These are phyloP conservation scores for Pyrochroa serraticornis DNA, from an alignment of 2,888 invertebrate genomes.

Conservation along the genomic window DNA sequence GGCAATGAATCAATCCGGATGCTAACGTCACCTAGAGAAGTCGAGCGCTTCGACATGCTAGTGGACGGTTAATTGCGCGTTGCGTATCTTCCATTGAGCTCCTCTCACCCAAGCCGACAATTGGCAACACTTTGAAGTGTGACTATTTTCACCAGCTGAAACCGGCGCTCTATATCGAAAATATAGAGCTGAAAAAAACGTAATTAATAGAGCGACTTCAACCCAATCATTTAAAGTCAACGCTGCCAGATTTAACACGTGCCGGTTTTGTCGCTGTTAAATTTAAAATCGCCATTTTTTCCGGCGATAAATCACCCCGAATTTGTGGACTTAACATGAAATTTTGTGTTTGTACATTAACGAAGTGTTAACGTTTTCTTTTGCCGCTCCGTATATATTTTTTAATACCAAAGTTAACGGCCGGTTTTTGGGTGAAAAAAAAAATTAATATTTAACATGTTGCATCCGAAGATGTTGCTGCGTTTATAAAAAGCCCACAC, in stretches of 20 bases:
- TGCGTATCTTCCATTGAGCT: constrained; percentile 3
- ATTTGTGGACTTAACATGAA: constrained; percentile 18
- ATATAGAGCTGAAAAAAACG: constrained; percentile 8
- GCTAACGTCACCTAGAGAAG: constrained; percentile 39
- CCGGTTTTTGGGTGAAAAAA: neutral
- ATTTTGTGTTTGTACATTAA: constrained; percentile 12
- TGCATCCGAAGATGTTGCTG: constrained; percentile 35
- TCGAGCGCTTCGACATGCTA: constrained; percentile 52
- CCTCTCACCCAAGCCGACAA: constrained; percentile 23
- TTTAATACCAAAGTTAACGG: constrained; percentile 4
- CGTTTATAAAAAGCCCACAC: constrained; percentile 34
- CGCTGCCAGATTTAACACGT: too few relatives aligned
- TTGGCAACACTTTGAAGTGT: constrained; percentile 43
- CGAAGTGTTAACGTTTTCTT: constrained; percentile 24
- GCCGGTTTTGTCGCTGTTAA: too few relatives aligned
- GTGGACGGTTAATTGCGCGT: constrained; percentile 50
- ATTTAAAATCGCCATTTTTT: neutral
- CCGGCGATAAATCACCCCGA: neutral
- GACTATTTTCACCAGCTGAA: constrained; percentile 40
- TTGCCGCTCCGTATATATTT: constrained; percentile 21
- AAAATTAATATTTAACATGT: constrained; percentile 36
- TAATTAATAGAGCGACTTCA: constrained; percentile 34
- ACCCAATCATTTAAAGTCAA: constrained; percentile 3
- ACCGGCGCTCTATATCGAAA: neutral
- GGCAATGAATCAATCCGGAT: constrained; percentile 21